These are phyloP conservation scores for Acanthosepion esculentum DNA, from an alignment of 2,888 invertebrate genomes.

Conservation along the genomic window DNA sequence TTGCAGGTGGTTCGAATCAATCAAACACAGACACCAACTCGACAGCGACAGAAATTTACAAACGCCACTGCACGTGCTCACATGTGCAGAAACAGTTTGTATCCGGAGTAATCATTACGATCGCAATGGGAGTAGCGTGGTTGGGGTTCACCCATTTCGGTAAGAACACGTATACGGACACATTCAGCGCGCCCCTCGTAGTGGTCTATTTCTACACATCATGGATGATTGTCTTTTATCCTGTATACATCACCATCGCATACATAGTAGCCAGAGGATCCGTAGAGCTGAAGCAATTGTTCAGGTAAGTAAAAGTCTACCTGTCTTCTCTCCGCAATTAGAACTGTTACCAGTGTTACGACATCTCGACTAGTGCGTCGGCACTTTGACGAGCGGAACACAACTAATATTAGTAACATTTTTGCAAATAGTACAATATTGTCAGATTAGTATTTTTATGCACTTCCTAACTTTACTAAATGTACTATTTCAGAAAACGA, in stretches of 20 bases:
- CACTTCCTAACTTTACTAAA: no score
- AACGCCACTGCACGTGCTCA: constrained; percentile 44
- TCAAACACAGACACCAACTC: constrained; percentile 37
- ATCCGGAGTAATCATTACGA: constrained; percentile 55
- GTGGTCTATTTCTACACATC: constrained; percentile 96
- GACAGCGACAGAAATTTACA: constrained; percentile 78
- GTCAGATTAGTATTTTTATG: no score
- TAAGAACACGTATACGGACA: constrained; percentile 54
- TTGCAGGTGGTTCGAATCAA: background rate
- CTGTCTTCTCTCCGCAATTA: no score
- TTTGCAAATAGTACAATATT: no score
- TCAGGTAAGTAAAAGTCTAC: constrained; percentile 55
- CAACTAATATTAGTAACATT: no score
- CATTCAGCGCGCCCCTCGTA: constrained; percentile 93
- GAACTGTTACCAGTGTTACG: no score
- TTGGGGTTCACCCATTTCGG: constrained; percentile 90
- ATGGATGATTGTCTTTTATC: constrained; percentile 92
- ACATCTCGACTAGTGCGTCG: no score
- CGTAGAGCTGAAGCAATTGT: constrained; percentile 53
- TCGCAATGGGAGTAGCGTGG: constrained; percentile 87
- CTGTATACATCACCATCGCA: constrained; percentile 84
- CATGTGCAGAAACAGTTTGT: constrained; percentile 49
- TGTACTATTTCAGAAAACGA: no score
- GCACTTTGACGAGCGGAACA: no score
- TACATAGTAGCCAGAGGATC: constrained; percentile 79